Evolutionary conservation across 2,797 vertebrate genomes (phyloP).

Genomic region (Etheostoma nigrum): DNA sequence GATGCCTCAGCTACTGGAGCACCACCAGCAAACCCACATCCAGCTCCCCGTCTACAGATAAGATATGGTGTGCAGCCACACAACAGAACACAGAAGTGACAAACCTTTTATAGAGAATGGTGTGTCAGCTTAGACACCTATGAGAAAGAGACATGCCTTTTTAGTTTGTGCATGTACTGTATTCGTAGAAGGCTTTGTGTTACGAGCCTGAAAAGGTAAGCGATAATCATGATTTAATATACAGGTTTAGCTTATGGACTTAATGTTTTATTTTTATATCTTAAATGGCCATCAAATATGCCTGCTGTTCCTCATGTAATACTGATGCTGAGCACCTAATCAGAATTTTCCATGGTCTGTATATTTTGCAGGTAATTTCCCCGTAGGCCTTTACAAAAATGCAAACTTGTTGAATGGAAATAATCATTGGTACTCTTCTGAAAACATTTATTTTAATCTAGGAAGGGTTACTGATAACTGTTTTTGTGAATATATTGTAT

Average conservation of each 20-base stretch:
- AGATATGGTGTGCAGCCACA: conserved; percentile 58
- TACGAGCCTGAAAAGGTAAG: conserved; percentile 61
- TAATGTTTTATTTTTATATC: conserved; percentile 66
- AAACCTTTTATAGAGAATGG: conserved; percentile 44
- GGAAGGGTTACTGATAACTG: conserved; percentile 55
- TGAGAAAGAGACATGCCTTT: conserved; percentile 71
- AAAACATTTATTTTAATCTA: conserved; percentile 65
- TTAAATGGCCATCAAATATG: conserved; percentile 60
- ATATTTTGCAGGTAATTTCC: conserved; percentile 34
- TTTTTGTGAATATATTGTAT: conserved; percentile 82
- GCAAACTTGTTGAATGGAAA: conserved; percentile 24
- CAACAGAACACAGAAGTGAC: conserved; percentile 25
- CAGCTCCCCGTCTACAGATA: conserved; percentile 97
- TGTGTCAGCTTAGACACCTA: conserved; percentile 33
- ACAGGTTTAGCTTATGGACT: conserved; percentile 64
- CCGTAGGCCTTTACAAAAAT: conserved; percentile 37
- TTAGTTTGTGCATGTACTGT: conserved; percentile 75
- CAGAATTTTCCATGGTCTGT: conserved; percentile 29
- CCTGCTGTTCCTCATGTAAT: conserved; percentile 57
- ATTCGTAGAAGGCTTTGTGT: conserved; percentile 72
- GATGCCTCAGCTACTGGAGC: conserved; percentile 92
- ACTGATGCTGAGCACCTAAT: conserved; percentile 60
- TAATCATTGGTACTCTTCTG: conserved; percentile 58
- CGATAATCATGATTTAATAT: conserved; percentile 74
- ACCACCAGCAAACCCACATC: conserved; percentile 91